These are phyloP conservation scores for Allacma fusca DNA, from an alignment of 2,888 invertebrate species.

Conservation along the genomic window DNA sequence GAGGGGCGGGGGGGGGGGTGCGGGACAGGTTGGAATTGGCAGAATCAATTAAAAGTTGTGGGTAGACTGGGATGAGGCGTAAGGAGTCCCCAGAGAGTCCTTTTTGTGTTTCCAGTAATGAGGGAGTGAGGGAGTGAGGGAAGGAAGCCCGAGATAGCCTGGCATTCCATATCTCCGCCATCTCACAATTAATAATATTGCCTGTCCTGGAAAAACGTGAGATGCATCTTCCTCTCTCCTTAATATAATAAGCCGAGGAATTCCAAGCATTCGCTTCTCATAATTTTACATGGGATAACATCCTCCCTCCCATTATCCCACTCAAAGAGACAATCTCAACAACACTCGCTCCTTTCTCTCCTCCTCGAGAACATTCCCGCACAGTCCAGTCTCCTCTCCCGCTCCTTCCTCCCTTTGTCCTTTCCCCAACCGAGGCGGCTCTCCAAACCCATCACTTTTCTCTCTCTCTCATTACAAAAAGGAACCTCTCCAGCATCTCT, in stretches of 20 bases:
- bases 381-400: constrained; percentile 2
- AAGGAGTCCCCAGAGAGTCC: constrained; percentile 59
- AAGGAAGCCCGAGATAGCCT: constrained; percentile 23
- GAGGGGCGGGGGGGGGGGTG: neutral
- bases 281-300: constrained; percentile 60
- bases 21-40: constrained; percentile 49
- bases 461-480: too few species aligned
- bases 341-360: constrained; percentile 45
- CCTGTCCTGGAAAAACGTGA: constrained; percentile 62
- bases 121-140: constrained; percentile 37
- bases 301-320: constrained; percentile 48
- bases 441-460: too few species aligned
- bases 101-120: constrained; percentile 60
- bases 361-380: neutral
- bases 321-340: constrained; percentile 37
- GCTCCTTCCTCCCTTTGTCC: neutral
- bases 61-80: constrained; percentile 49
- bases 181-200: constrained; percentile 61
- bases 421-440: neutral
- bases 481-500: too few species aligned
- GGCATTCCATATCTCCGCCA: constrained; percentile 49
- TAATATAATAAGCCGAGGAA: constrained; percentile 60
- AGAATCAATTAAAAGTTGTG: constrained; percentile 61
- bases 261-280: constrained; percentile 54
- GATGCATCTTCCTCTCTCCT: constrained; percentile 58